These are phyloP conservation scores for Carassius carassius DNA, from an alignment of 2,113 vertebrate species.

Conservation along the genomic window DNA sequence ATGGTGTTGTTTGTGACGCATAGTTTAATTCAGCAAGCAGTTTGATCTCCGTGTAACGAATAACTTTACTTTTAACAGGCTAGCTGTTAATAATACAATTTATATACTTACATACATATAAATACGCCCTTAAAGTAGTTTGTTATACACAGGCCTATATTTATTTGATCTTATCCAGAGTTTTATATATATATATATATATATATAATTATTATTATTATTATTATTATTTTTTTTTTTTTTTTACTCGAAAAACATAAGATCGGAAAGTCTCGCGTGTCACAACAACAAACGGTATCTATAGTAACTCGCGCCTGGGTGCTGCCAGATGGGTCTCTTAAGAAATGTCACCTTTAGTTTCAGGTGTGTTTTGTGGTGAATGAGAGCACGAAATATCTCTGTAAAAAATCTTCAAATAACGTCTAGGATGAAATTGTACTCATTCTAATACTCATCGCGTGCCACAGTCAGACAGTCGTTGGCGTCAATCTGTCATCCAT, in stretches of 20 bases:
- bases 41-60: no score
- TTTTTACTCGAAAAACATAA: background rate
- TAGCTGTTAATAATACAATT: no score
- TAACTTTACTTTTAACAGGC: no score
- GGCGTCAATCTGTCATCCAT: slow-evolving; percentile 35
- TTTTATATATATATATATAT: no score
- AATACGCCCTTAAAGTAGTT: no score
- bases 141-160: no score
- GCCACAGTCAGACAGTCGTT: slow-evolving; percentile 59
- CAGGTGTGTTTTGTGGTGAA: slow-evolving; percentile 41
- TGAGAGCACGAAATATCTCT: slow-evolving; percentile 28
- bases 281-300: background rate
- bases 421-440: slow-evolving; percentile 29
- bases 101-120: background rate
- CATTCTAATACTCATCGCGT: slow-evolving; percentile 60
- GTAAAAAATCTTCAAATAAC: background rate
- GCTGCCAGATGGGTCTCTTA: background rate
- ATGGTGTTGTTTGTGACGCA: background rate
- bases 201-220: no score
- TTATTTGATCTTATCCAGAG: no score
- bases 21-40: background rate
- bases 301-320: background rate
- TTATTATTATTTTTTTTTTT: no score
- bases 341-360: slow-evolving; percentile 29
- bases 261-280: background rate